A percentile compares a stretch with the other conserved stretches of the same genome.
phyloP scores from a whole-genome alignment of 2,888 invertebrate genomes.

The Xestia rhomboidea region DNA sequence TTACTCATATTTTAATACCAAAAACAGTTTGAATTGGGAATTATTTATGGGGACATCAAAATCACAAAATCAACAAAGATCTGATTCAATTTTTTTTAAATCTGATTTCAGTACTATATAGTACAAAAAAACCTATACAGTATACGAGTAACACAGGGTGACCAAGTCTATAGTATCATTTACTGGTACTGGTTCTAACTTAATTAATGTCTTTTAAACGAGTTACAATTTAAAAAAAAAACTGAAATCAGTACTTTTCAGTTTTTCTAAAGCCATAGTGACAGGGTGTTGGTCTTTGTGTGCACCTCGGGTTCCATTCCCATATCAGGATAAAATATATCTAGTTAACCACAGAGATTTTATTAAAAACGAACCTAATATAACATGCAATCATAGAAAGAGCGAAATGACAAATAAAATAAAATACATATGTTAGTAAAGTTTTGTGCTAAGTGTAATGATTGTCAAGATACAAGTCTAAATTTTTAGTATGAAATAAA shows the following conservation, averaged over 20 bases:
- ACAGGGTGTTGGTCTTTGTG: neutral
- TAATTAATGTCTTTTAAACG: neutral
- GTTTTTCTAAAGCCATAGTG: neutral
- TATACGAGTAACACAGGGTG: neutral
- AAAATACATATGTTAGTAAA: conserved; percentile 4
- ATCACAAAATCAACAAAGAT: neutral
- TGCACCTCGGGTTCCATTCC: conserved; percentile 1
- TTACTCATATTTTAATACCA: neutral
- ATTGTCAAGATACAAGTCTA: conserved; percentile 48
- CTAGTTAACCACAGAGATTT: conserved; percentile 8
- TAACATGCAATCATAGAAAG: conserved; percentile 19
- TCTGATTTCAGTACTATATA: neutral
- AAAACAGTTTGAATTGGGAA: conserved; percentile 11
- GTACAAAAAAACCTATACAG: neutral
- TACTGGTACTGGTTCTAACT: neutral
- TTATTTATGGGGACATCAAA: neutral
- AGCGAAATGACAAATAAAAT: conserved; percentile 15
- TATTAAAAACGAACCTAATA: conserved; percentile 4
- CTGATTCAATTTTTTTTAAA: too few relatives aligned
- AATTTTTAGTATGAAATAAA: conserved; percentile 47
- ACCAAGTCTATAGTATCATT: neutral
- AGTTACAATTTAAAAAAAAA: too few relatives aligned
- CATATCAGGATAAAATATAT: conserved; percentile 29
- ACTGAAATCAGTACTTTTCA: conserved; percentile 1
- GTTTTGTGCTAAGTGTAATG: conserved; percentile 37